Percentiles rank a stretch among this genome's conserved stretches.
These are phyloP conservation scores for Lepidotrigona ventralis DNA, from an alignment of 1,140 invertebrate species.

Conservation along the genomic window DNA sequence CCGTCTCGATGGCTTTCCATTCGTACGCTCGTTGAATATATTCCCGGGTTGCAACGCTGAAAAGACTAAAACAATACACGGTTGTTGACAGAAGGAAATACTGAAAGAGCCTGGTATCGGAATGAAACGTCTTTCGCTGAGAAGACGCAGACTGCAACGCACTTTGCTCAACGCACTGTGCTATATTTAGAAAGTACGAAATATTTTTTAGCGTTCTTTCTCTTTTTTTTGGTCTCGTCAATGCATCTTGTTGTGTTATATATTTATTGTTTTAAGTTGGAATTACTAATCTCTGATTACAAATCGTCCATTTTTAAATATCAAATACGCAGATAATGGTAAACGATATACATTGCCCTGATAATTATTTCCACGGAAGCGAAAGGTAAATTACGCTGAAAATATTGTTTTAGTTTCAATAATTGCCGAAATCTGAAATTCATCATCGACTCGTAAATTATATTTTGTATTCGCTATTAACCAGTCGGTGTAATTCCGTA, in stretches of 20 bases:
- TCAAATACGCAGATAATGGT: too few species aligned
- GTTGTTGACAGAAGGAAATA: constrained; percentile 7
- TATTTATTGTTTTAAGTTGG: too few species aligned
- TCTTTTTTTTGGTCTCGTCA: too few species aligned
- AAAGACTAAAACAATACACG: constrained; percentile 27
- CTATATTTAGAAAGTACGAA: background rate
- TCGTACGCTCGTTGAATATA: constrained; percentile 44
- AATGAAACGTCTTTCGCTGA: background rate
- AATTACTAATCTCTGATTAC: too few species aligned
- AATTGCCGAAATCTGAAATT: too few species aligned
- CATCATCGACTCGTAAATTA: background rate
- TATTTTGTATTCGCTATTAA: background rate
- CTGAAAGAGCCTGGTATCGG: background rate
- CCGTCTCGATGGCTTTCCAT: constrained; percentile 33
- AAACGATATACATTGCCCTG: too few species aligned
- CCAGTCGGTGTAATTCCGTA: background rate
- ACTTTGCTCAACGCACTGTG: background rate
- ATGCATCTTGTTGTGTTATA: too few species aligned
- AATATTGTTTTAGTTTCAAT: too few species aligned
- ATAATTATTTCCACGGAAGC: too few species aligned
- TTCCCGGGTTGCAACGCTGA: constrained; percentile 43
- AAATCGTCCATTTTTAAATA: too few species aligned
- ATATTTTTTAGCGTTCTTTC: background rate
- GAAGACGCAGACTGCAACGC: background rate
- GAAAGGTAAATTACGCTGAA: too few species aligned